phyloP scores from a whole-genome alignment of 2,113 vertebrate species.

The Dinomys branickii region DNA sequence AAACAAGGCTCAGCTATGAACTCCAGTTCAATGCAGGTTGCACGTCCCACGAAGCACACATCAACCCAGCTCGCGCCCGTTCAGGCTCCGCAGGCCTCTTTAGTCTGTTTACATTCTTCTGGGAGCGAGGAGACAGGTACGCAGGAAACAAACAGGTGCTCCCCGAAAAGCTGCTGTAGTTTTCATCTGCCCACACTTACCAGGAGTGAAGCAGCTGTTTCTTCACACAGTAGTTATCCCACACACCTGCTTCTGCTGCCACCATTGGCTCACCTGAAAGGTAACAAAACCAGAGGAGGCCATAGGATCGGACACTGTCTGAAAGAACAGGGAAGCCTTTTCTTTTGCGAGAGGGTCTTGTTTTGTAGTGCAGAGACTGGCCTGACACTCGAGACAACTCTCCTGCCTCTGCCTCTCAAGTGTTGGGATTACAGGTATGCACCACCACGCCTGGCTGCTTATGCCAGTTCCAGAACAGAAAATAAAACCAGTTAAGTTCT shows the following conservation, averaged over 20 bases:
- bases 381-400: no score
- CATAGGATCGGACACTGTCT: neutral
- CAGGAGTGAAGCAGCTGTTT: conserved; percentile 99
- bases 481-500: neutral
- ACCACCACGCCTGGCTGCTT: neutral
- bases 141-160: neutral
- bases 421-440: neutral
- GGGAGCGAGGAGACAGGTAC: neutral
- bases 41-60: neutral
- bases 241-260: conserved; percentile 93
- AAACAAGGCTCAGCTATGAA: neutral
- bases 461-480: neutral
- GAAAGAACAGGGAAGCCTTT: neutral
- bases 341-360: neutral
- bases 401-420: neutral
- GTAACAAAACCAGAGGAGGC: neutral
- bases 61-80: neutral
- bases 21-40: neutral
- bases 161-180: neutral
- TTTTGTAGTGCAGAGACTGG: neutral
- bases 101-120: neutral
- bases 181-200: conserved; percentile 83
- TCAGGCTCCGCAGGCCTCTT: neutral
- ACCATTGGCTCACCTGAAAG: conserved; percentile 95
- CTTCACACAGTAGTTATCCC: conserved; percentile 99